phyloP scores from a whole-genome alignment of 2,888 invertebrate genomes.

The Melanchra persicariae region DNA sequence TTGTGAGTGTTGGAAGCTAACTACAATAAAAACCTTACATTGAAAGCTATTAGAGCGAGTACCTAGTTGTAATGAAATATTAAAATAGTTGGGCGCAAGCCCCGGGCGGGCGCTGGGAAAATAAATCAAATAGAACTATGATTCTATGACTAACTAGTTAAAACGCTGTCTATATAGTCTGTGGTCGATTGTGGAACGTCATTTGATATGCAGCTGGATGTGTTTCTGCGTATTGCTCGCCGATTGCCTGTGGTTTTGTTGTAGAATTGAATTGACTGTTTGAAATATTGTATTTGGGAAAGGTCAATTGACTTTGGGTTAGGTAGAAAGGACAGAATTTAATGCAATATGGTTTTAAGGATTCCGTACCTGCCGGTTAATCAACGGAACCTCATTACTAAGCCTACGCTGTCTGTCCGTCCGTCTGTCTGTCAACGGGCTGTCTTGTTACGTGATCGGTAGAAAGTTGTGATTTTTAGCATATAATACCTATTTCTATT shows the following conservation, averaged over 20 bases:
- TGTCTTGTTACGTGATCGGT: no score
- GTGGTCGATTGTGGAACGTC: no score
- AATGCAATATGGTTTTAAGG: no score
- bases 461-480: no score
- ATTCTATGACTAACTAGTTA: constrained; percentile 70
- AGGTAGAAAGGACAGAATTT: neutral
- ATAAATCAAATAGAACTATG: constrained; percentile 76
- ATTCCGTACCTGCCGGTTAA: no score
- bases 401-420: no score
- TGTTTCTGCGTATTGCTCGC: constrained; percentile 27
- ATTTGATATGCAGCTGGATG: constrained; percentile 28
- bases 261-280: neutral
- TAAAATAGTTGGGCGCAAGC: constrained; percentile 76
- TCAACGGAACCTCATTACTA: no score
- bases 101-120: constrained; percentile 63
- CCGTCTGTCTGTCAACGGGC: no score
- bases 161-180: constrained; percentile 59
- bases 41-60: constrained; percentile 79
- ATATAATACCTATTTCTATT: no score
- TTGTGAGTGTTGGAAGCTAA: constrained; percentile 65
- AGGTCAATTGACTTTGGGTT: neutral
- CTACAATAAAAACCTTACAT: constrained; percentile 77
- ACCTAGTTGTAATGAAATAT: constrained; percentile 79
- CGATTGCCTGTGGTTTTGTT: neutral
- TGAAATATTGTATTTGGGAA: neutral